These are phyloP conservation scores for Dromas ardeola DNA, from an alignment of 2,113 vertebrate genomes.

Conservation along the genomic window DNA sequence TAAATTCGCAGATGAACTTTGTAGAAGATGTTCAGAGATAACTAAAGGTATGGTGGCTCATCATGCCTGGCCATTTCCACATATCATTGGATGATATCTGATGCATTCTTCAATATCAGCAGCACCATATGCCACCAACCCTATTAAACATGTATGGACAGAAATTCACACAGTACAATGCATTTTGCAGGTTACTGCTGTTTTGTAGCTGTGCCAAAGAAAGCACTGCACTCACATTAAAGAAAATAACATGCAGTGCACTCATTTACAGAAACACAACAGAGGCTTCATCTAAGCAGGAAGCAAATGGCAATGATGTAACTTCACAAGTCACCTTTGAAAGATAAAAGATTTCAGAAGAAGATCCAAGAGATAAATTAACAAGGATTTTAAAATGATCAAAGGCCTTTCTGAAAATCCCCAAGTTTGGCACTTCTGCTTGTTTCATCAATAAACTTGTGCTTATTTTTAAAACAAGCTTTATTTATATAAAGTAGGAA, in stretches of 20 bases:
- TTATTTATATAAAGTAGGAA: background rate
- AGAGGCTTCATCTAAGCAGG: background rate
- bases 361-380: background rate
- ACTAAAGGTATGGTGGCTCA: background rate
- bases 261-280: background rate
- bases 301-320: accelerated
- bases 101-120: background rate
- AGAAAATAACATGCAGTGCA: background rate
- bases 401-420: background rate
- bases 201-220: background rate
- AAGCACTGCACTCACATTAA: background rate
- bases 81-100: too few species aligned
- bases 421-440: background rate
- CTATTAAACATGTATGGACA: background rate
- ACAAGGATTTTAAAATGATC: background rate
- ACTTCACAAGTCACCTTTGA: background rate
- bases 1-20: background rate
- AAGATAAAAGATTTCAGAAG: background rate
- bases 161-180: background rate
- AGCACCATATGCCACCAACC: background rate
- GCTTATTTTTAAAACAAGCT: background rate
- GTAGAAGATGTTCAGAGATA: background rate
- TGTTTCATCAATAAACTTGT: background rate
- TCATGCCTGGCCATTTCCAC: background rate
- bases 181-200: background rate